Conservation (phyloP, 1,140 invertebrate species). For the Paraescarpia echinospica region DNA sequence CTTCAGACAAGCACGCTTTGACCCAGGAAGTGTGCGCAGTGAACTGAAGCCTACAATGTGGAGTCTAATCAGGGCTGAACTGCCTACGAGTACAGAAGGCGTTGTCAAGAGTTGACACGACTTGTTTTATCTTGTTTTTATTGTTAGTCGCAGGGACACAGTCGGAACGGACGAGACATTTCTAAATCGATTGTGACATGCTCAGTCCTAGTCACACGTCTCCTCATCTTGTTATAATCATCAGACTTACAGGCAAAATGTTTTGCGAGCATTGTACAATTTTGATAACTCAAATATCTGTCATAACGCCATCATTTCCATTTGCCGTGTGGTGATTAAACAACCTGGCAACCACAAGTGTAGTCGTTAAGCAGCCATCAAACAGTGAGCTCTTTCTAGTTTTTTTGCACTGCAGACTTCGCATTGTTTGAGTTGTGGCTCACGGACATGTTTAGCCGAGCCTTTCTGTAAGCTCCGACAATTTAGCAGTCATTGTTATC, state of each 20-base stretch:
- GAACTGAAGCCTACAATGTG: neutral
- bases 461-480: neutral
- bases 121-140: neutral
- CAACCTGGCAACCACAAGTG: too few relatives aligned
- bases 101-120: neutral
- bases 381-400: too few relatives aligned
- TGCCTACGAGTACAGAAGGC: neutral
- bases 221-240: neutral
- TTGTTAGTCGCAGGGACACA: neutral
- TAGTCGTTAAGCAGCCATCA: too few relatives aligned
- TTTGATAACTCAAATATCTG: neutral
- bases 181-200: neutral
- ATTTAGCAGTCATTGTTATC: neutral
- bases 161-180: neutral
- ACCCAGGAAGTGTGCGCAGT: neutral
- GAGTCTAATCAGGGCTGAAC: neutral
- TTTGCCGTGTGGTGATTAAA: too few relatives aligned
- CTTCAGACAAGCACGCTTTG: neutral
- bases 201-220: neutral
- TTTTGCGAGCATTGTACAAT: neutral
- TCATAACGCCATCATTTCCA: too few relatives aligned
- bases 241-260: neutral
- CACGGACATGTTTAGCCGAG: neutral
- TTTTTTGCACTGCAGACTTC: too few relatives aligned
- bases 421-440: neutral